A percentile compares a stretch with the other conserved stretches of the same genome.
Conservation (phyloP, 2,888 invertebrate species). For the Andrena bicolor region DNA sequence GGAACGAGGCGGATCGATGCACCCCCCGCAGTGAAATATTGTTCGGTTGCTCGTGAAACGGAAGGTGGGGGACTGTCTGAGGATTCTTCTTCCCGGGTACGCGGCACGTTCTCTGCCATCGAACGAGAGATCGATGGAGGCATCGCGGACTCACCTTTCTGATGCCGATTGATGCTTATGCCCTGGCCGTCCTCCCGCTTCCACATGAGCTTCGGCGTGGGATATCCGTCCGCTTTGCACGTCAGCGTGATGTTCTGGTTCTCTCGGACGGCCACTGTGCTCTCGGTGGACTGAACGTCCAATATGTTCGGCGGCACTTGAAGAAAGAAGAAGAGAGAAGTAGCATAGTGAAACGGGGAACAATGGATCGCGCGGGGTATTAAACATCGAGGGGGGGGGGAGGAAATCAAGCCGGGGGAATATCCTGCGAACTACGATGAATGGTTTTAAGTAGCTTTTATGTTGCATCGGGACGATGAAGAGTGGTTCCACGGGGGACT, state of each 20-base stretch:
- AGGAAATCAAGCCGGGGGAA: not conserved
- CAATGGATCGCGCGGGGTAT: not conserved
- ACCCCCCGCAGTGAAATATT: not conserved
- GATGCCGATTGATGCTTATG: conserved; percentile 93
- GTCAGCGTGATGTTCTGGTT: conserved; percentile 97
- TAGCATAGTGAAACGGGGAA: not conserved
- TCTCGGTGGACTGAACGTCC: conserved; percentile 95
- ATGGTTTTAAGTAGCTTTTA: not conserved
- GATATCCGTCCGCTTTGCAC: conserved; percentile 96
- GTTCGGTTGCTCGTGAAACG: not conserved
- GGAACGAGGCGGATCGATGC: not conserved
- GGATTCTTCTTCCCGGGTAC: not conserved
- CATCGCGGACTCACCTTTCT: conserved; percentile 89
- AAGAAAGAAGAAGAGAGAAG: conserved; percentile 56
- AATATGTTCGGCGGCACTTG: conserved; percentile 97
- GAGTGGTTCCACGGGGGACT: not conserved
- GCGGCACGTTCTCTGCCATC: not conserved
- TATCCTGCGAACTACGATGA: not conserved
- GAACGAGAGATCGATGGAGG: conserved; percentile 12
- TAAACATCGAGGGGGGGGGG: not conserved
- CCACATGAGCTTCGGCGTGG: conserved; percentile 97
- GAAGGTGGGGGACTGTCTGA: no score
- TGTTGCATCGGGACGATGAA: not conserved
- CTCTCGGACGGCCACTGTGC: conserved; percentile 96
- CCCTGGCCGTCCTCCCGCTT: conserved; percentile 95